Conservation (phyloP, 2,797 vertebrate genomes). For the Rhadinocentrus ornatus region DNA sequence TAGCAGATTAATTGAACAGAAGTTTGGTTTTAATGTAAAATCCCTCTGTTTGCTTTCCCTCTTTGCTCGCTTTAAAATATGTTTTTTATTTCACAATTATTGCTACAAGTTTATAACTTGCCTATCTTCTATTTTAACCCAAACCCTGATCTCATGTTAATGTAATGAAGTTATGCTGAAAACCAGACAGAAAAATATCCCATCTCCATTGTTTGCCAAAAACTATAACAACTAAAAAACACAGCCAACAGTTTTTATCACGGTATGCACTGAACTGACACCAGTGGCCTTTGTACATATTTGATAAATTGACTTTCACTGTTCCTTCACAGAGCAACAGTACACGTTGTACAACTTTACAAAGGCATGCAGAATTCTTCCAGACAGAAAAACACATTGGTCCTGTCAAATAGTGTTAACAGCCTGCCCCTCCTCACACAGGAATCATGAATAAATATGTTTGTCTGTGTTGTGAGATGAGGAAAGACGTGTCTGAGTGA, state of each 20-base stretch:
- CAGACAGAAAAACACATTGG: conserved; percentile 66
- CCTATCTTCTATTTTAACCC: not conserved
- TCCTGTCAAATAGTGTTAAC: conserved; percentile 63
- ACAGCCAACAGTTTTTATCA: not conserved
- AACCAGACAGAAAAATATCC: not conserved
- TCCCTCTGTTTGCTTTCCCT: not conserved
- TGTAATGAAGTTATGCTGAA: not conserved
- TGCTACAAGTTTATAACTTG: not conserved
- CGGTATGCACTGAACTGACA: not conserved
- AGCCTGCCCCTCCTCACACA: conserved; percentile 43
- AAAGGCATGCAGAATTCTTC: conserved; percentile 52
- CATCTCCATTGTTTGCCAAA: not conserved
- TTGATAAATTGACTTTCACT: not conserved
- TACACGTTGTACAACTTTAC: conserved; percentile 42
- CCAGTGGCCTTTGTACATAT: not conserved
- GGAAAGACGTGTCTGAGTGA: conserved; percentile 65
- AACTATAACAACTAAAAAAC: not conserved
- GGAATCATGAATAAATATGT: conserved; percentile 73
- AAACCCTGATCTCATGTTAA: not conserved
- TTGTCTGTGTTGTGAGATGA: conserved; percentile 60
- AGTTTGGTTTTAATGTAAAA: not conserved
- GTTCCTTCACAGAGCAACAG: conserved; percentile 20
- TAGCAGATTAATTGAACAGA: not conserved
- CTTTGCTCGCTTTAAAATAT: not conserved
- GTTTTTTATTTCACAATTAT: not conserved